Evolutionary conservation across 2,888 invertebrate species (phyloP), one percentile per base, ranked within the genome.

Genomic region (Latrodectus hesperus): DNA sequence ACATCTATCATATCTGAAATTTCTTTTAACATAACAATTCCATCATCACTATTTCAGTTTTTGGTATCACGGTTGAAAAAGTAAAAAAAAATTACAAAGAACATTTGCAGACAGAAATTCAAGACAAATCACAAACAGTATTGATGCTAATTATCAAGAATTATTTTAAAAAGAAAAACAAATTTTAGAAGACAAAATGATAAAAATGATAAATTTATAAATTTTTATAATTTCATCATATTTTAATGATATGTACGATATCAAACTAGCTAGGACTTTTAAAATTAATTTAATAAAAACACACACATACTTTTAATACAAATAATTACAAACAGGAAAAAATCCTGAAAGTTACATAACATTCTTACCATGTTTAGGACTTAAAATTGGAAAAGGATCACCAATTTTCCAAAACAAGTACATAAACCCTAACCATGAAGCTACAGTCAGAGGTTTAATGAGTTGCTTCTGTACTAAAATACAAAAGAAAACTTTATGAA

Each of bases 371-470:
- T 99, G 97, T 91, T 98, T 98, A 3, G 98, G 97, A 92, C 96
- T 99, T 51, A 98, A 93, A 91, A 99, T 96, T 8, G 99, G 99
- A 93, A 99, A 99, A 0, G 99, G 99, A 93, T 99, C 99, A 0
- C 99, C 99, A 88, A 99, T 95, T 93, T 99, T 98, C 99, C 99
- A 99, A 92, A 99, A 98, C 91, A 98, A 95, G 91, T 98, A 97
- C 49, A 99, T 94, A 92, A 98, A 99, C 81, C 96, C 94, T 89
- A 97, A 94, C 96, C 99, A 99, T 0, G 96, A 95, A 77, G 96
- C 92, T 88, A 96, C 93, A 4, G 98, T 97, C 85, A 98, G 93
- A 26, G 96, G 95, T 90, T 95, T 94, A 90, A 96, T 95, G 92
- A 96, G 94, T 91, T 95, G 95, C 90, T 94, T 94, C 90, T 95